These are phyloP conservation scores for Asobara japonica DNA, from an alignment of 1,140 invertebrate genomes.

Conservation along the genomic window DNA sequence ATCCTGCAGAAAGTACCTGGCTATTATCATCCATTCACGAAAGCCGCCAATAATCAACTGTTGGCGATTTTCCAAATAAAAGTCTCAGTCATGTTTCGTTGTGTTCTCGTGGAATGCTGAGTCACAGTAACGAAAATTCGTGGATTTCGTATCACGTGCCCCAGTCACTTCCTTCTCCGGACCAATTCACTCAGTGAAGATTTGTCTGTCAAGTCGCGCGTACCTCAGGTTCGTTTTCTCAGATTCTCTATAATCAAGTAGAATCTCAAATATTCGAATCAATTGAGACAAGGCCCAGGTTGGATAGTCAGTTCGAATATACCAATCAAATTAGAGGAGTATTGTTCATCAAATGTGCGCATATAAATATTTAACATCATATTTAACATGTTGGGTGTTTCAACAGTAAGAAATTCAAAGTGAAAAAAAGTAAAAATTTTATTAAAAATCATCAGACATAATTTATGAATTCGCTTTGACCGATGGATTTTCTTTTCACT, in stretches of 20 bases:
- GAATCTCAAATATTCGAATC: too few relatives aligned
- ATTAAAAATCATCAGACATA: too few relatives aligned
- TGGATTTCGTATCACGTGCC: not conserved
- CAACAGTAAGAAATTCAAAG: too few relatives aligned
- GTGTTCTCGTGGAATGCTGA: not conserved
- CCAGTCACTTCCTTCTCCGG: not conserved
- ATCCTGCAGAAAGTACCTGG: not conserved
- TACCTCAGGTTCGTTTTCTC: not conserved
- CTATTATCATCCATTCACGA: not conserved
- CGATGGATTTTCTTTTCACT: too few relatives aligned
- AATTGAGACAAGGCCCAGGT: too few relatives aligned
- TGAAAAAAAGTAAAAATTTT: too few relatives aligned
- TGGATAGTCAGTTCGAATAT: too few relatives aligned
- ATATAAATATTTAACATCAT: too few relatives aligned
- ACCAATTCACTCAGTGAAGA: not conserved
- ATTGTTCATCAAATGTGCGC: too few relatives aligned
- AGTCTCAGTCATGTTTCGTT: not conserved
- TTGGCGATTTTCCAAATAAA: not conserved
- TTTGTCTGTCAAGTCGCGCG: not conserved
- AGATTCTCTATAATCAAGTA: not conserved
- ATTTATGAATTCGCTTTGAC: too few relatives aligned
- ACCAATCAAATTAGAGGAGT: too few relatives aligned
- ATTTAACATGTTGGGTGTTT: too few relatives aligned
- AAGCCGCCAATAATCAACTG: not conserved
- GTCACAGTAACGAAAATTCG: constrained; percentile 6